Percentiles rank a stretch among this genome's conserved stretches.
These are phyloP conservation scores for Aethina tumida DNA, from an alignment of 1,140 invertebrate genomes.

Conservation along the genomic window DNA sequence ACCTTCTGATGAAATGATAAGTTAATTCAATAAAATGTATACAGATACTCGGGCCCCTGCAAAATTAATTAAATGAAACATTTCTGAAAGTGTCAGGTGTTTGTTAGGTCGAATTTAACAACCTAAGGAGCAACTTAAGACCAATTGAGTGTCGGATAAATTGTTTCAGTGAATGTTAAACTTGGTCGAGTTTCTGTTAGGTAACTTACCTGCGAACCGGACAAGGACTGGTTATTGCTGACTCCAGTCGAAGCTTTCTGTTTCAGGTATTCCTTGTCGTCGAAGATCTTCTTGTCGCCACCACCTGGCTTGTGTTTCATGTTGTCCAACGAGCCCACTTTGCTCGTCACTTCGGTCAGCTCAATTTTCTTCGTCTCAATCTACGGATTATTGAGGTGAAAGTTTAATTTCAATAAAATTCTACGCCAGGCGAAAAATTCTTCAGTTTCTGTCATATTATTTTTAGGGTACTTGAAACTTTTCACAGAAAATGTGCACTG, in stretches of 20 bases:
- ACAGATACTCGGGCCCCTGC: slow-evolving; percentile 45
- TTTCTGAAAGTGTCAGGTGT: neutral
- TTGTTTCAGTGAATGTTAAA: neutral
- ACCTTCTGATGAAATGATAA: slow-evolving; percentile 1
- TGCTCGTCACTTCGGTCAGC: slow-evolving; percentile 70
- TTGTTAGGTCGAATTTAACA: neutral
- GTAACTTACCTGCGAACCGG: slow-evolving; percentile 54
- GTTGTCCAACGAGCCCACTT: slow-evolving; percentile 88
- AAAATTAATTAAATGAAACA: slow-evolving; percentile 24
- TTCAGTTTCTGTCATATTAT: no score
- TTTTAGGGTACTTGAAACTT: no score
- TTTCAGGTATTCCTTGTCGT: slow-evolving; percentile 87
- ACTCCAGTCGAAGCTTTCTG: slow-evolving; percentile 59
- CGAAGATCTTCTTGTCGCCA: slow-evolving; percentile 87
- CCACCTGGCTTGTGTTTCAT: slow-evolving; percentile 89
- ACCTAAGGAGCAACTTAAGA: slow-evolving; percentile 5
- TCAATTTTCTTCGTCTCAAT: slow-evolving; percentile 81
- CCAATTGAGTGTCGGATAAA: neutral
- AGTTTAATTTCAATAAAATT: no score
- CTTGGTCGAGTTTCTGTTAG: neutral
- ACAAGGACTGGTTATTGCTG: slow-evolving; percentile 48
- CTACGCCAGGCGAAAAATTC: no score
- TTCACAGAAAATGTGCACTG: no score
- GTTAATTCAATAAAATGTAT: slow-evolving; percentile 41
- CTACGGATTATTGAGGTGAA: no score